Base-by-base conservation (phyloP, 2,888 invertebrate species). In the Trichopria drosophilae region DNA sequence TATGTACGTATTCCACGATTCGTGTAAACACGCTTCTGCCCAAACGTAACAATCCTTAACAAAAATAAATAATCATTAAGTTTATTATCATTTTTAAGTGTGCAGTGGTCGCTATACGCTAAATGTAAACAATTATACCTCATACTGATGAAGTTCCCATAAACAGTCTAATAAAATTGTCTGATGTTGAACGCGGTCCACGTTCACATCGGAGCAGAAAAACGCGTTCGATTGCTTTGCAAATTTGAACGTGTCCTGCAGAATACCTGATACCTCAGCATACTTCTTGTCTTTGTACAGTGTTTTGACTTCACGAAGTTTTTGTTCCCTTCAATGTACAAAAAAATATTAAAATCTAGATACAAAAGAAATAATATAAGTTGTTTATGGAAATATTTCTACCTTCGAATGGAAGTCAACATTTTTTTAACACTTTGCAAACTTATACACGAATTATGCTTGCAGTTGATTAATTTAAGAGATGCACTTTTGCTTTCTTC, bases 1-100 rank as follows among this genome's bases (percentile, higher is more conserved):
- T 15, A 83, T 78, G 65, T 82, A 85, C 70, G 84, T 82, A 42
- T 82, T 81, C 42, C 90, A 78, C 2, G 87, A 81, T 76, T 91
- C 91, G 67, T 88, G 81, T 16, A 91, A 77, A 64, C 87, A 87
- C 45, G 81, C 83, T 62, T 92, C 85, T 2, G 86, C 83, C 90
- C 90, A 93, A 58, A 84, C 77, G 53, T 88, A 83, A 66, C 89
- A 88, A 35, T 84, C 82, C 53, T 84, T 78, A 9, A 77, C 76
- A 26, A 41, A 43, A 34, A n/a, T 26, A 35, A 40, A 22, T 9
- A 23, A 29, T 29, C 12, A 16, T n/a, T 34, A 24, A 20, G 26
- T 22, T 47, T 41, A 34, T 22, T 16, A 29, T 43, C 6, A 15
- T 41, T 19, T 47, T 29, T n/a, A n/a, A n/a, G n/a, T n/a, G n/a